Percentiles rank a stretch among this genome's conserved stretches.
These are phyloP conservation scores for Alouatta palliata DNA, from an alignment of 2,113 vertebrate genomes.

Conservation along the genomic window DNA sequence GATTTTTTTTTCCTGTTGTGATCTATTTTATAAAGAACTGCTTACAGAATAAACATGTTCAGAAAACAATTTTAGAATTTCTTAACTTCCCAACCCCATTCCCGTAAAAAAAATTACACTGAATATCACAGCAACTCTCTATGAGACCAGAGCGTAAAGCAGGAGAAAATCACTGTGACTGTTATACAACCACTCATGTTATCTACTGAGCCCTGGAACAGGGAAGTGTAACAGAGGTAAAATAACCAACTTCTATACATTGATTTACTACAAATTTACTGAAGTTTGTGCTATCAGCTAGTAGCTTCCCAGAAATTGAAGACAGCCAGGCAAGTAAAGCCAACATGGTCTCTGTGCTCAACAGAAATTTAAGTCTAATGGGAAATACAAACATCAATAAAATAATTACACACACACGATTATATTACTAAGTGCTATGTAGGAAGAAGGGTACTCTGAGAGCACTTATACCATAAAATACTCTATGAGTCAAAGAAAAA, in stretches of 20 bases:
- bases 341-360: background rate
- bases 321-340: background rate
- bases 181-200: background rate
- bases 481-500: background rate
- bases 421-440: background rate
- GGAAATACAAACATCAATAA: background rate
- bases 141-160: background rate
- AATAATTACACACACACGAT: background rate
- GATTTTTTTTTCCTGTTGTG: background rate
- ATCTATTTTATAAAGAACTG: background rate
- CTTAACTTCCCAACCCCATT: background rate
- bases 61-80: background rate
- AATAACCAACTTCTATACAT: background rate
- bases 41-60: background rate
- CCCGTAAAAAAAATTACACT: too few relatives aligned
- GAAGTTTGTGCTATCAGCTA: background rate
- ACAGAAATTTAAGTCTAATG: background rate
- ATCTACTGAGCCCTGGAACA: background rate
- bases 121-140: background rate
- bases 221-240: background rate
- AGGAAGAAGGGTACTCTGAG: background rate
- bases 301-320: background rate
- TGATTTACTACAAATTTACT: fast-evolving
- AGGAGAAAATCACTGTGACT: background rate
- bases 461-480: background rate